phyloP scores from a whole-genome alignment of 1,140 invertebrate genomes.

The Apis florea region DNA sequence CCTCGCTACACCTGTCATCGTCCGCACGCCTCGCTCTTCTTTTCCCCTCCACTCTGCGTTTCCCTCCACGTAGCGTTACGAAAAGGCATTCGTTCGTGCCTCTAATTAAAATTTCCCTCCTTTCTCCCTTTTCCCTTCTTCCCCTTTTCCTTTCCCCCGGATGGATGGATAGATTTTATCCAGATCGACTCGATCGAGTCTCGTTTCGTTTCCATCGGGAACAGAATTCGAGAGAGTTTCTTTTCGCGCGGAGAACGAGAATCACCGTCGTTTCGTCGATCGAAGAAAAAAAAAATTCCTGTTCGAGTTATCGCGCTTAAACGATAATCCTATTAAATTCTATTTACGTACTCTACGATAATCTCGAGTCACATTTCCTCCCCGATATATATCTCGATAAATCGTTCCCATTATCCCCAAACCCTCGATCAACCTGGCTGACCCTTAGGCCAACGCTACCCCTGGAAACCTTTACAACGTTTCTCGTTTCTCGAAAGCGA shows the following conservation, averaged over 20 bases:
- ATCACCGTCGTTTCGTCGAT: too few species aligned
- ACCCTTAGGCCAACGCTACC: too few species aligned
- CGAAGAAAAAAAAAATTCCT: neutral
- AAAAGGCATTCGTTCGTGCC: slow-evolving; percentile 54
- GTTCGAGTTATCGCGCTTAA: too few species aligned
- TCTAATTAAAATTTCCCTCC: slow-evolving; percentile 59
- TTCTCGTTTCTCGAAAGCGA: neutral
- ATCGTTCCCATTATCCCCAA: neutral
- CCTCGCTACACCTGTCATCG: slow-evolving; percentile 22
- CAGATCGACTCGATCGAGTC: neutral
- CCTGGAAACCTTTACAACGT: neutral
- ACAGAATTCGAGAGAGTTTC: neutral
- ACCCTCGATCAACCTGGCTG: neutral
- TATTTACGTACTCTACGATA: neutral
- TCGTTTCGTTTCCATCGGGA: neutral
- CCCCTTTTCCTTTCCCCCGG: too few species aligned
- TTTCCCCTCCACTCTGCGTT: neutral
- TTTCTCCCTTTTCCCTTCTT: neutral
- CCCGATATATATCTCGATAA: neutral
- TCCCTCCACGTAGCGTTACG: slow-evolving; percentile 9
- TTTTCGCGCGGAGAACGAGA: neutral
- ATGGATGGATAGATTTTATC: neutral
- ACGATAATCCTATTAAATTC: neutral
- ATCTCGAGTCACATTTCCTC: neutral
- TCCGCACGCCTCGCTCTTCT: neutral